phyloP scores from a whole-genome alignment of 2,888 invertebrate genomes.

The Drosophila monieri region DNA sequence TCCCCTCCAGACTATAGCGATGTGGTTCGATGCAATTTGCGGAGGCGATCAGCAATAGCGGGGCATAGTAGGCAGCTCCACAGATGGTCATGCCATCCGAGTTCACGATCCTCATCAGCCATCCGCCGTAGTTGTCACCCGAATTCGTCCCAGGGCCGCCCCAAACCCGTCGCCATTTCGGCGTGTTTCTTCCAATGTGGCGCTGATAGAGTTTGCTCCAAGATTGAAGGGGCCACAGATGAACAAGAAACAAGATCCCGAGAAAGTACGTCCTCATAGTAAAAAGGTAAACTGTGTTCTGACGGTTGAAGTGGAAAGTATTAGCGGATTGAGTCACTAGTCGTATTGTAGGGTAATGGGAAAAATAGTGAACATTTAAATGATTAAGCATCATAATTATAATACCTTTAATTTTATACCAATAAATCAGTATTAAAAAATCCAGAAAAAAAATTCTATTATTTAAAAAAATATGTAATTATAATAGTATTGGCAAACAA shows the following conservation, averaged over 20 bases:
- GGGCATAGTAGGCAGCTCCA: slow-evolving; percentile 36
- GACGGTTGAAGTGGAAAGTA: background rate
- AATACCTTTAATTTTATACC: no score
- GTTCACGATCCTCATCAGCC: slow-evolving; percentile 40
- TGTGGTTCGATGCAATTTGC: slow-evolving; percentile 43
- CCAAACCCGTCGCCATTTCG: slow-evolving; percentile 18
- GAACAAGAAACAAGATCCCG: background rate
- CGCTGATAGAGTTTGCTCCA: slow-evolving; percentile 14
- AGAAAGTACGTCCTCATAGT: background rate
- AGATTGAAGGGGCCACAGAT: background rate
- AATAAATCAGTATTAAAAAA: no score
- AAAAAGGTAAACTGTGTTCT: background rate
- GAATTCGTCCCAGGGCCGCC: slow-evolving; percentile 12
- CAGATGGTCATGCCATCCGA: slow-evolving; percentile 14
- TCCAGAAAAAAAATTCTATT: no score
- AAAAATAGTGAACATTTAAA: no score
- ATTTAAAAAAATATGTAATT: background rate
- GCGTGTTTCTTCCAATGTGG: slow-evolving; percentile 2
- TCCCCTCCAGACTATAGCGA: slow-evolving; percentile 13
- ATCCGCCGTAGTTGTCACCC: slow-evolving; percentile 29
- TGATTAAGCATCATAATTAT: no score
- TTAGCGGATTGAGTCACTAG: background rate
- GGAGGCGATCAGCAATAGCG: slow-evolving; percentile 38
- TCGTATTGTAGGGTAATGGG: background rate
- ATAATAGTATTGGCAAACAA: background rate